Evolutionary conservation across 2,113 vertebrate genomes (phyloP).

Genomic region (Varanus komodoensis): DNA sequence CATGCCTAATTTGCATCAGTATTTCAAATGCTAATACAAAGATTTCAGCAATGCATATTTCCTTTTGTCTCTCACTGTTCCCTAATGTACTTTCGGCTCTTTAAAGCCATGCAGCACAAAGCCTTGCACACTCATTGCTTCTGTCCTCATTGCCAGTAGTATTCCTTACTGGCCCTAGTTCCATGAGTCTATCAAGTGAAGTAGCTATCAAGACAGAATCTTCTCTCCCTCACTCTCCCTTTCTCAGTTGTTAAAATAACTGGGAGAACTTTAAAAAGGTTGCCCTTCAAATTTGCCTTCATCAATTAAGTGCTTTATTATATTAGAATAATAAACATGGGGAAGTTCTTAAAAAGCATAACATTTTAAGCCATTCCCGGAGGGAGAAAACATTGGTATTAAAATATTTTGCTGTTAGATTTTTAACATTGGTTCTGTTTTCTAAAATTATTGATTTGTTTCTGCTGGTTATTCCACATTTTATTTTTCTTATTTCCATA

Average conservation of each 20-base stretch:
- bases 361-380: not conserved
- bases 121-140: not conserved
- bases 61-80: not conserved
- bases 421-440: accelerated
- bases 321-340: constrained; percentile 25
- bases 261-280: constrained; percentile 3
- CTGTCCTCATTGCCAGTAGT: not conserved
- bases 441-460: not conserved
- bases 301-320: constrained; percentile 9
- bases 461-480: not conserved
- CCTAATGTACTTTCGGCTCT: not conserved
- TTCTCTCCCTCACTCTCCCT: not conserved
- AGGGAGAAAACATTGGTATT: not conserved
- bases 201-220: not conserved
- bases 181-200: not conserved
- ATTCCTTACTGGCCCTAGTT: constrained; percentile 10
- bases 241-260: constrained; percentile 44
- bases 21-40: not conserved
- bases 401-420: constrained; percentile 18
- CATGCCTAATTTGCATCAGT: not conserved
- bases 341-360: constrained; percentile 14
- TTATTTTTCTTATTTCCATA: not conserved
- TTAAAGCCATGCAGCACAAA: not conserved
- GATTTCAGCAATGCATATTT: not conserved
- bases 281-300: not conserved